These are phyloP conservation scores for Orchestes rusci DNA, from an alignment of 2,888 invertebrate genomes.

Conservation along the genomic window DNA sequence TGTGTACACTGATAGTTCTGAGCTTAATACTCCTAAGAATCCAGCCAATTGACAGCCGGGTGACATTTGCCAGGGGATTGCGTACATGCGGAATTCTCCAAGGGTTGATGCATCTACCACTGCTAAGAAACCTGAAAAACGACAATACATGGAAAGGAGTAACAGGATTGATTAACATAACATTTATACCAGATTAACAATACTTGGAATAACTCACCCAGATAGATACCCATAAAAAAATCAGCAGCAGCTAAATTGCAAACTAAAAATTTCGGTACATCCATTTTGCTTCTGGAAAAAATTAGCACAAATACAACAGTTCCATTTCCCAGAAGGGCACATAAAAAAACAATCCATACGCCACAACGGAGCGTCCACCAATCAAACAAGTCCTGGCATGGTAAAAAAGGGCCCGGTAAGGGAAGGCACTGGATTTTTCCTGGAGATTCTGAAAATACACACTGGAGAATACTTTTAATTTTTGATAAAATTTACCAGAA, in stretches of 20 bases:
- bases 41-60: slow-evolving; percentile 89
- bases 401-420: slow-evolving; percentile 86
- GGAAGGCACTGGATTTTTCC: slow-evolving; percentile 70
- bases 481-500: slow-evolving; percentile 11
- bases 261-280: slow-evolving; percentile 92
- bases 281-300: slow-evolving; percentile 88
- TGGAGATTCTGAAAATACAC: slow-evolving; percentile 16
- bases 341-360: slow-evolving; percentile 93
- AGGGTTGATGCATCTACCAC: slow-evolving; percentile 93
- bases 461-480: no score
- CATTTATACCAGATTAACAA: no score
- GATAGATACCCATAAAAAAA: slow-evolving; percentile 94
- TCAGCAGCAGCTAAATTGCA: slow-evolving; percentile 96
- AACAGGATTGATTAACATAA: no score
- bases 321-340: slow-evolving; percentile 93
- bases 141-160: no score
- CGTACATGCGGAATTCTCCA: slow-evolving; percentile 93
- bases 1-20: slow-evolving; percentile 92
- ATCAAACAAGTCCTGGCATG: slow-evolving; percentile 92
- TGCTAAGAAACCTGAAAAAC: slow-evolving; percentile 71
- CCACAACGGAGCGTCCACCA: slow-evolving; percentile 97
- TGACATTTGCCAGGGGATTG: slow-evolving; percentile 96
- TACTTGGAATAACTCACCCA: no score
- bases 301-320: slow-evolving; percentile 90
- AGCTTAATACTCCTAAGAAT: slow-evolving; percentile 88